Conservation (phyloP, 2,113 vertebrate species). For the Picathartes gymnocephalus region DNA sequence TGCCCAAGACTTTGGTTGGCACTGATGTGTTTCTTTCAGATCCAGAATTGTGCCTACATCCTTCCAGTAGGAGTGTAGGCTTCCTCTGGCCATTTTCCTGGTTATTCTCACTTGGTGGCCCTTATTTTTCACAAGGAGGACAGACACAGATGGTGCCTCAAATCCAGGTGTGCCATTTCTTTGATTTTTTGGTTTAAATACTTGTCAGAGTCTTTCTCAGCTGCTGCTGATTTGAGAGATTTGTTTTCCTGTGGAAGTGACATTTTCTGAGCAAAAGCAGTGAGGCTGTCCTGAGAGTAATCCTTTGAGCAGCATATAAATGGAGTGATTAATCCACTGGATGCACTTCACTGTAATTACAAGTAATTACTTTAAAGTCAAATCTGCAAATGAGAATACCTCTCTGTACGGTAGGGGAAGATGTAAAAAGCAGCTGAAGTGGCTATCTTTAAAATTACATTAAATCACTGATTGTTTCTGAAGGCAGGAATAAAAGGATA, state of each 20-base stretch:
- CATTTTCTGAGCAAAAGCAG: not conserved
- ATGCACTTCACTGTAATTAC: constrained; percentile 42
- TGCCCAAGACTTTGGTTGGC: not conserved
- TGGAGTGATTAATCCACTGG: constrained; percentile 39
- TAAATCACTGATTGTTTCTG: not conserved
- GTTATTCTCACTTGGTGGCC: not conserved
- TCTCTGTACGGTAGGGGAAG: not conserved
- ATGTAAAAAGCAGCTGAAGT: constrained; percentile 33
- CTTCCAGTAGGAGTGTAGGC: not conserved
- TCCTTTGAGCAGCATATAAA: constrained; percentile 5
- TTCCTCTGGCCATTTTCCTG: not conserved
- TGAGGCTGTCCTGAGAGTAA: constrained; percentile 14
- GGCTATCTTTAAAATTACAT: constrained; percentile 2
- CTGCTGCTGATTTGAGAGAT: not conserved
- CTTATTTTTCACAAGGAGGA: not conserved
- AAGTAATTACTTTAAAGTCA: constrained; percentile 52
- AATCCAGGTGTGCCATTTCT: not conserved
- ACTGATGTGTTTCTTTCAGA: not conserved
- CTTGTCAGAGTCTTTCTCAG: not conserved
- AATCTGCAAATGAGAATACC: constrained; percentile 44
- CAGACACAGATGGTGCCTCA: not conserved
- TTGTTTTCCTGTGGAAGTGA: constrained; percentile 5
- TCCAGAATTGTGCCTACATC: not conserved
- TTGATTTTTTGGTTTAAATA: constrained; percentile 4
- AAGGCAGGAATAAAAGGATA: not conserved